Percentiles rank a stretch among this genome's conserved stretches.
Evolutionary conservation across 2,113 vertebrate genomes (phyloP).

Genomic region (Hipposideros armiger): DNA sequence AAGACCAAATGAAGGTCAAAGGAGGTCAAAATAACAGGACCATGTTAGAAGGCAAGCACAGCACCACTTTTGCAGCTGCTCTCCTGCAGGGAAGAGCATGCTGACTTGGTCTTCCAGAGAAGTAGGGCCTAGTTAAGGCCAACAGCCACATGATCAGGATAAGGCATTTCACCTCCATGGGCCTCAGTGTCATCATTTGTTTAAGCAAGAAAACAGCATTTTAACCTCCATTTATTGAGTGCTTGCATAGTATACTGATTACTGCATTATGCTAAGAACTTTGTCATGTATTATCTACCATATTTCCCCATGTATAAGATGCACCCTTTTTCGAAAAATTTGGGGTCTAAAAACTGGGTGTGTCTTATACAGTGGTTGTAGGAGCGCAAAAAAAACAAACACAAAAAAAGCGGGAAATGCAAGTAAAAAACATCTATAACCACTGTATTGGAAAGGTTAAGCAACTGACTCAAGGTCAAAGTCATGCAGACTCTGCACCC

Average conservation of each 20-base stretch:
- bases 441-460: not conserved
- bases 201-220: not conserved
- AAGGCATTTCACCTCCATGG: not conserved
- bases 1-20: constrained; percentile 29
- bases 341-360: too few species aligned
- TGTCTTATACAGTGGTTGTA: too few species aligned
- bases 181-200: not conserved
- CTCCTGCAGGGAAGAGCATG: not conserved
- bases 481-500: not conserved
- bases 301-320: too few species aligned
- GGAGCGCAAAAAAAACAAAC: too few species aligned
- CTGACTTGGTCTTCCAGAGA: not conserved
- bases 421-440: too few species aligned
- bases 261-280: not conserved
- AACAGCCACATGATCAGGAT: not conserved
- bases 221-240: not conserved
- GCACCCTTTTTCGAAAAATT: too few species aligned
- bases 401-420: too few species aligned
- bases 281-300: too few species aligned
- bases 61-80: too few species aligned
- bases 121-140: not conserved
- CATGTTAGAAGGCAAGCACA: accelerated
- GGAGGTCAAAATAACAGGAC: not conserved
- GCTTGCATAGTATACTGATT: not conserved
- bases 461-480: not conserved